Conservation (phyloP, 2,797 vertebrate genomes). For the Molossus molossus region DNA sequence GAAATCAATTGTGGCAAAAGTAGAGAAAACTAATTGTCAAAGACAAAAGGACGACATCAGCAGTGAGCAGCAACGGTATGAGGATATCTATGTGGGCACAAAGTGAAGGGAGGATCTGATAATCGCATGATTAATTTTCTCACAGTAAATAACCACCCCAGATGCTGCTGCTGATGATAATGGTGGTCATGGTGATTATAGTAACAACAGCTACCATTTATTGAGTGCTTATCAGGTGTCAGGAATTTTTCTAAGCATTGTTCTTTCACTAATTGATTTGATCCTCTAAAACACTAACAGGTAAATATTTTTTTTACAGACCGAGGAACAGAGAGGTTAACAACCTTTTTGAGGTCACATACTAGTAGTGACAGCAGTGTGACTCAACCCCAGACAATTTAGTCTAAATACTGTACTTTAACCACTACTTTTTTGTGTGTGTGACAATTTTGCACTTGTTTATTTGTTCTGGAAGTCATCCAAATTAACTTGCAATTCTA, state of each 20-base stretch:
- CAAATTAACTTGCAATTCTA: no score
- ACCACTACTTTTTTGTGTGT: not conserved
- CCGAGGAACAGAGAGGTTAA: not conserved
- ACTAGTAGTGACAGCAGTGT: not conserved
- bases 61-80: conserved; percentile 10
- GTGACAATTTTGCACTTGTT: no score
- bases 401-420: not conserved
- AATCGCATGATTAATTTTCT: conserved; percentile 7
- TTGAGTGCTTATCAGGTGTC: not conserved
- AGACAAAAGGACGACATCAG: conserved; percentile 55
- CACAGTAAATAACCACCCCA: not conserved
- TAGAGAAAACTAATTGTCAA: conserved; percentile 70
- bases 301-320: not conserved
- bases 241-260: not conserved
- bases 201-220: not conserved
- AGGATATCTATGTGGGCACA: not conserved
- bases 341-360: not conserved
- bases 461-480: no score
- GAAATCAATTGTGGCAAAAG: conserved; percentile 59
- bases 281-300: conserved; percentile 3
- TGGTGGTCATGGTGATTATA: not conserved
- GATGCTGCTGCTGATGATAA: not conserved
- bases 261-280: conserved; percentile 19
- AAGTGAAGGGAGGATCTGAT: not conserved
- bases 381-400: not conserved